These are phyloP conservation scores for Sclerodermus sp. DNA, from an alignment of 2,888 invertebrate species.

Conservation along the genomic window DNA sequence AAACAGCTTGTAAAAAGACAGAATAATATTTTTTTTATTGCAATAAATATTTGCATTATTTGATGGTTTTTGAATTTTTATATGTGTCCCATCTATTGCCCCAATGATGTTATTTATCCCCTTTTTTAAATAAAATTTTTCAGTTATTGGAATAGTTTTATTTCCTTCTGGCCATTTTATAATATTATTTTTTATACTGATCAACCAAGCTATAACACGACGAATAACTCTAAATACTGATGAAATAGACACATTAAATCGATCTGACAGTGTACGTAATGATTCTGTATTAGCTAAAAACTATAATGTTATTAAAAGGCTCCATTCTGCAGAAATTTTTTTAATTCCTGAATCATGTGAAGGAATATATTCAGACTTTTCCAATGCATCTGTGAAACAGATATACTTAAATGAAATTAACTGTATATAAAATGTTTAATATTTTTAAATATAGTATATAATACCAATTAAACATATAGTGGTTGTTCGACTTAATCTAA, in stretches of 20 bases:
- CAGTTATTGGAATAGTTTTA: no score
- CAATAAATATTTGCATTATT: constrained; percentile 9
- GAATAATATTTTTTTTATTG: constrained; percentile 9
- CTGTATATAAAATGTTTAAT: no score
- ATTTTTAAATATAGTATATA: no score
- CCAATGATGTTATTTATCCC: constrained; percentile 6
- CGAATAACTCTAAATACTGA: constrained; percentile 1
- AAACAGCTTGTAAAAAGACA: constrained; percentile 6
- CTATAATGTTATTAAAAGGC: constrained; percentile 3
- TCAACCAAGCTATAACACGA: constrained; percentile 1
- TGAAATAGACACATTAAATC: constrained; percentile 2
- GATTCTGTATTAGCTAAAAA: constrained; percentile 1
- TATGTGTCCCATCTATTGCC: constrained; percentile 7
- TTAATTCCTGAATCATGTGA: no score
- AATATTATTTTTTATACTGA: constrained; percentile 7
- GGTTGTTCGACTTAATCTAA: no score
- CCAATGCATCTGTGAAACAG: no score
- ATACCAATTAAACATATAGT: no score
- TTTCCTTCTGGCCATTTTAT: constrained; percentile 6
- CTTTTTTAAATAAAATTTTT: constrained; percentile 11
- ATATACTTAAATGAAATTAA: no score
- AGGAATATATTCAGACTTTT: no score
- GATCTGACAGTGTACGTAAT: constrained; percentile 2
- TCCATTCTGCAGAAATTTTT: constrained; percentile 2
- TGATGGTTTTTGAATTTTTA: constrained; percentile 8